Conservation (phyloP, 2,113 vertebrate species). For the Emydocephalus ijimae region DNA sequence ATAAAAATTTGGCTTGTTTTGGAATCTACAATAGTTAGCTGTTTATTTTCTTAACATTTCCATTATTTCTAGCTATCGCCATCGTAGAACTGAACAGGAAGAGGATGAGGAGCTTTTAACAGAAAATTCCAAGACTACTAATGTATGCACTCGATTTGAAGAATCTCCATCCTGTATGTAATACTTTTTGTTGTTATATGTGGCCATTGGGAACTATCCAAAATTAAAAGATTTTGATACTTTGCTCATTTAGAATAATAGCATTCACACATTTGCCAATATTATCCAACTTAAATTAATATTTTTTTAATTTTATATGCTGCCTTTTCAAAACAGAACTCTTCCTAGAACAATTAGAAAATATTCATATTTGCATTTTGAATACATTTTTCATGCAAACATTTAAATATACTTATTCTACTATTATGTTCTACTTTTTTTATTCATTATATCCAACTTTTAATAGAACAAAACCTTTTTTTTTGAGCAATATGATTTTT, state of each 20-base stretch:
- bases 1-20: neutral
- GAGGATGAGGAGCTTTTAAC: slow-evolving; percentile 95
- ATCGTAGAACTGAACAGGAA: slow-evolving; percentile 95
- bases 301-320: neutral
- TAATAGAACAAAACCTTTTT: neutral
- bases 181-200: neutral
- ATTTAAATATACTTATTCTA: neutral
- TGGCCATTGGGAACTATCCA: neutral
- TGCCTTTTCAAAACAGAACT: neutral
- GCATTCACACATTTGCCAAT: neutral
- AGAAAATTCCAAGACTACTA: slow-evolving; percentile 93
- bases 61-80: slow-evolving; percentile 79
- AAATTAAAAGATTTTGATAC: slow-evolving; percentile 15
- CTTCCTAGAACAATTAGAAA: neutral
- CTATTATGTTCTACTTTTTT: neutral
- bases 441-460: neutral
- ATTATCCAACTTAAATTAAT: neutral
- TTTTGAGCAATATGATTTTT: neutral
- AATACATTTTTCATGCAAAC: neutral
- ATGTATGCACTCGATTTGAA: slow-evolving; percentile 94
- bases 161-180: slow-evolving; percentile 93
- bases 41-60: neutral
- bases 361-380: neutral
- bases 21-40: neutral
- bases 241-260: neutral